Evolutionary conservation across 1,140 invertebrate genomes (phyloP).

Genomic region (Drosophila leontia): DNA sequence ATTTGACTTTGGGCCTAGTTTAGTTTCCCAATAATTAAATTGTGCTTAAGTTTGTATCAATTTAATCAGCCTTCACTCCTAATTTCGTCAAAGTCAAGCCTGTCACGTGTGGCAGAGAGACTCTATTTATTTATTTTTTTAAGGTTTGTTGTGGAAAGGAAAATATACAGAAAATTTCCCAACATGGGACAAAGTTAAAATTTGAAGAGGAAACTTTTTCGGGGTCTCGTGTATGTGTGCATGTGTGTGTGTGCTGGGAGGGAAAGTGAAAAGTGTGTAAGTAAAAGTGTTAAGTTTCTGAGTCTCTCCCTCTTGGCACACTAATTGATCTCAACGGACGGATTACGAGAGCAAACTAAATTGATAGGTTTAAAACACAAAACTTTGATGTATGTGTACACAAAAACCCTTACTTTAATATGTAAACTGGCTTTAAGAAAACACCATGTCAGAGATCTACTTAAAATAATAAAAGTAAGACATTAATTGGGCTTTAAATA

Average conservation of each 20-base stretch:
- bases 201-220: constrained; percentile 14
- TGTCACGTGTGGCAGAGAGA: constrained; percentile 24
- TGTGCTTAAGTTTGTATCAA: constrained; percentile 13
- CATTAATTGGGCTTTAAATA: background rate
- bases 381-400: constrained; percentile 63
- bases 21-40: constrained; percentile 22
- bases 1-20: background rate
- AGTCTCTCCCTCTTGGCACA: constrained; percentile 40
- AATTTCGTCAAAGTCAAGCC: constrained; percentile 1
- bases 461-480: background rate
- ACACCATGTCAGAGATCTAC: background rate
- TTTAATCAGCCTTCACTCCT: background rate
- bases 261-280: constrained; percentile 17
- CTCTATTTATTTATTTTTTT: background rate
- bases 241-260: background rate
- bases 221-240: background rate
- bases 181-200: constrained; percentile 28
- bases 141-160: constrained; percentile 15
- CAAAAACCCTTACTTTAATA: background rate
- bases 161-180: constrained; percentile 37
- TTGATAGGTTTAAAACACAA: constrained; percentile 66
- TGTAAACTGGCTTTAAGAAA: background rate
- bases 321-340: constrained; percentile 75
- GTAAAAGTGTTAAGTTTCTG: constrained; percentile 42
- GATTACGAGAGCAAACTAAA: constrained; percentile 63